These are phyloP conservation scores for Cryptomyrus ogoouensis DNA, from an alignment of 2,113 vertebrate genomes.

Conservation along the genomic window DNA sequence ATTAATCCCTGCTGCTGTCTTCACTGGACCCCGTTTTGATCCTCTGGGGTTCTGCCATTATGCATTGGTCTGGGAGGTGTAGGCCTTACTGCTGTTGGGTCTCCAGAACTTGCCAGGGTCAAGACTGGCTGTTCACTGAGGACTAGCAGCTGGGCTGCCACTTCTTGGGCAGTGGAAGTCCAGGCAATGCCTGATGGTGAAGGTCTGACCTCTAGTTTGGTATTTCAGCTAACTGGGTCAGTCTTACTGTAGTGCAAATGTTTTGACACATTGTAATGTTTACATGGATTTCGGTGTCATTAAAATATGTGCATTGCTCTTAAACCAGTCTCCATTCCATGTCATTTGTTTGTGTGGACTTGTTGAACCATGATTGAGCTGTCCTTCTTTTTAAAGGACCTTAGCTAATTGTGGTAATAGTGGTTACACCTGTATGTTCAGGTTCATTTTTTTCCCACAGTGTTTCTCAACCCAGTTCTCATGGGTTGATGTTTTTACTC, in stretches of 20 bases:
- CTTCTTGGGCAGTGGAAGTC: constrained; percentile 23
- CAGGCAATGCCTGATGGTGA: constrained; percentile 7
- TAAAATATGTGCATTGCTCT: constrained; percentile 47
- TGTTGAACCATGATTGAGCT: too few species aligned
- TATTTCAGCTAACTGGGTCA: background rate
- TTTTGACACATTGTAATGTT: constrained; percentile 17
- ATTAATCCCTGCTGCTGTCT: background rate
- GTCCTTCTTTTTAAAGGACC: background rate
- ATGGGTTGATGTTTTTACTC: too few species aligned
- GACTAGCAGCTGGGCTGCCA: background rate
- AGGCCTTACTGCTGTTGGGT: background rate
- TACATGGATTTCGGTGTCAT: constrained; percentile 37
- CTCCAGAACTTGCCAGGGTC: background rate
- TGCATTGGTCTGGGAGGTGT: background rate
- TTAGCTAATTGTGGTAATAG: background rate
- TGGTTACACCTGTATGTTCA: background rate
- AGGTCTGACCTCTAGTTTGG: background rate
- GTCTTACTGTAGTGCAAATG: constrained; percentile 17
- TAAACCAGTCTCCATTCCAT: constrained; percentile 22
- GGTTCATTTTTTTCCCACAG: background rate
- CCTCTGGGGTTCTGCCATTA: background rate
- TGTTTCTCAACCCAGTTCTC: background rate
- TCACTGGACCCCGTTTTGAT: constrained; percentile 11
- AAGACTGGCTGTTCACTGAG: background rate
- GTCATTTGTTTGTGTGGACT: background rate